phyloP scores from a whole-genome alignment of 1,140 invertebrate species.

The Hypsibius dujardini region DNA sequence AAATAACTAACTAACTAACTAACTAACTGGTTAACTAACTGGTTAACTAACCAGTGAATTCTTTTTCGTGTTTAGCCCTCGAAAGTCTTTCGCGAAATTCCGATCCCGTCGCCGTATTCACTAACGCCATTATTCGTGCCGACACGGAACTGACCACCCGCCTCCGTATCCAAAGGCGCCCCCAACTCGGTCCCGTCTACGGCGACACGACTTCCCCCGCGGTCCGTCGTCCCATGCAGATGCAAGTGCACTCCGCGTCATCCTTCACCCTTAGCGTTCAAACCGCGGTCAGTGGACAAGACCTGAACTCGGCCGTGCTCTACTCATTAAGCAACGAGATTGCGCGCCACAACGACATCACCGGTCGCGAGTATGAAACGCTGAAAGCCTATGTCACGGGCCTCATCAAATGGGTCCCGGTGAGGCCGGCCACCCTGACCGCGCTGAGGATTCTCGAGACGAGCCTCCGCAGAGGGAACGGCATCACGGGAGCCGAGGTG shows the following conservation, averaged over 20 bases:
- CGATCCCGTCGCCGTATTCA: not conserved
- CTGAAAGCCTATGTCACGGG: slow-evolving; percentile 49
- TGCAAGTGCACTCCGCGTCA: slow-evolving; percentile 11
- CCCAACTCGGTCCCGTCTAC: not conserved
- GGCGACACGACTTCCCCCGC: slow-evolving; percentile 19
- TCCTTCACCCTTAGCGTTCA: not conserved
- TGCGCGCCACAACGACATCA: slow-evolving; percentile 44
- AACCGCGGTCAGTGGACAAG: slow-evolving; percentile 43
- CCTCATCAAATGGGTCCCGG: slow-evolving; percentile 2
- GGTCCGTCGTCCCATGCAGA: slow-evolving; percentile 15
- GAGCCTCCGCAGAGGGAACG: not conserved
- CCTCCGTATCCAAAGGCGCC: not conserved
- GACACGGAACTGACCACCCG: slow-evolving; percentile 11
- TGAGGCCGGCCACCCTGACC: not conserved
- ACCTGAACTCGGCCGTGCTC: slow-evolving; percentile 62
- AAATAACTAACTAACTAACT: too few species aligned
- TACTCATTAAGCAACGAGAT: slow-evolving; percentile 66
- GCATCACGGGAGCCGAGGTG: slow-evolving; percentile 21
- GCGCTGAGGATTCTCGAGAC: not conserved
- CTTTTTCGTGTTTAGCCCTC: too few species aligned
- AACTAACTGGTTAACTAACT: too few species aligned
- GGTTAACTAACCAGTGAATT: too few species aligned
- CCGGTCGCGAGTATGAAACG: slow-evolving; percentile 48
- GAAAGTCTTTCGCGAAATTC: too few species aligned
- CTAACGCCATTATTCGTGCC: not conserved